Base-by-base conservation (phyloP, 2,797 vertebrate species). In the Microhierax caerulescens region DNA sequence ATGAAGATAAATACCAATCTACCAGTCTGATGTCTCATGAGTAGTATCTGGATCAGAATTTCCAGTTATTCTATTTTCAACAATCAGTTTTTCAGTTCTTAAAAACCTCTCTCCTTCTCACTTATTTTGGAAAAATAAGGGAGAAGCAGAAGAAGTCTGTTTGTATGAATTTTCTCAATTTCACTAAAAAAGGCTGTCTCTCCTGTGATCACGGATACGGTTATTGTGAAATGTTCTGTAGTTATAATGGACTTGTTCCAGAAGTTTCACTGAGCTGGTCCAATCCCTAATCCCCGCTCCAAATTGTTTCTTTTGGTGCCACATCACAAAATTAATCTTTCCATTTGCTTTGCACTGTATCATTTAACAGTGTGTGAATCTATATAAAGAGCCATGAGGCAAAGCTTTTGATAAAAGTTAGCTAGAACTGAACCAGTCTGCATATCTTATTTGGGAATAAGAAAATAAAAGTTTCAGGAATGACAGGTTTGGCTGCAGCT, bases 281-380 rank as follows among this genome's bases (percentile, higher is more conserved):
- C 90, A 94, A 76, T 57, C 84, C 54, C 32, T 97, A 97, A 97
- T 97, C 96, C 86, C 80, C 85, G 51, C 85, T 97, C 79, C 93
- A 96, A 98, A 97, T 83, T 97, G 67, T 97, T 97, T 94, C 48
- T 94, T 97, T 98, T 93, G 83, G 84, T 95, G 88, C 91, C 95
- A 97, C 91, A 96, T 93, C 97, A 92, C 76, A 95, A 97, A 98
- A 97, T 97, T 97, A 97, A 97, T 98, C 97, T 98, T 98, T 97
- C 68, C 95, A 91, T 97, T 98, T 95, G 69, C 95, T 97, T 96
- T 96, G 77, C 87, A 85, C 63, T 68, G 90, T 80, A 93, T 88
- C 11, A 2, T 96, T 97, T 97, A 98, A 95, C 96, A 89, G 87
- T 39, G 17, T 94, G 86, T 95, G 96, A 97, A 94, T 95, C 74